Percentiles rank a stretch among this genome's conserved stretches.
These are phyloP conservation scores for Anguilla anguilla DNA, from an alignment of 2,797 vertebrate genomes.

Conservation along the genomic window DNA sequence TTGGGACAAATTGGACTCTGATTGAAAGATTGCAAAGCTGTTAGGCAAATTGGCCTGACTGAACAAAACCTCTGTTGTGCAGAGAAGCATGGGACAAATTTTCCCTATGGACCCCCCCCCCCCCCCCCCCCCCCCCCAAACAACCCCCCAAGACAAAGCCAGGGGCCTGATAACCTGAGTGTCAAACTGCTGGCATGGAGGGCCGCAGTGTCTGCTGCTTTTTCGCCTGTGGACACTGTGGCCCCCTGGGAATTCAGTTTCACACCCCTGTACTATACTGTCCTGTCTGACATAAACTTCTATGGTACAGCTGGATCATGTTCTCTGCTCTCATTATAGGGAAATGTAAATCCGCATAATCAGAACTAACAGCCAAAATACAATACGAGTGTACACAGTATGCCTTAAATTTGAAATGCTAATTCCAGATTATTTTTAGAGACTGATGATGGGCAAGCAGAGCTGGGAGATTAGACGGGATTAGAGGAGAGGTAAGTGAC, in stretches of 20 bases:
- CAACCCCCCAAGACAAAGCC: background rate
- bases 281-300: too few relatives aligned
- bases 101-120: slow-evolving; percentile 28
- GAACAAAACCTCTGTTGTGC: slow-evolving; percentile 45
- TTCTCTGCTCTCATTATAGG: background rate
- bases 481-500: background rate
- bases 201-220: background rate
- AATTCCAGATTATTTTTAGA: background rate
- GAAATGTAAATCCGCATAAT: background rate
- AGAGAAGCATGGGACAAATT: slow-evolving; percentile 55
- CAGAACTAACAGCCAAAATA: background rate
- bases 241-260: too few relatives aligned
- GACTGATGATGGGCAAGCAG: background rate
- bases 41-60: slow-evolving; percentile 66
- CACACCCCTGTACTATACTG: too few relatives aligned
- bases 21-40: slow-evolving; percentile 53
- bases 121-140: background rate
- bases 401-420: background rate
- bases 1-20: slow-evolving; percentile 41
- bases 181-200: background rate
- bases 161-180: background rate
- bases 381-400: background rate
- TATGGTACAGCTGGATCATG: too few relatives aligned
- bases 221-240: background rate
- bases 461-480: background rate